Evolutionary conservation across 2,797 vertebrate genomes (phyloP).

Genomic region (Eptatretus atami): DNA sequence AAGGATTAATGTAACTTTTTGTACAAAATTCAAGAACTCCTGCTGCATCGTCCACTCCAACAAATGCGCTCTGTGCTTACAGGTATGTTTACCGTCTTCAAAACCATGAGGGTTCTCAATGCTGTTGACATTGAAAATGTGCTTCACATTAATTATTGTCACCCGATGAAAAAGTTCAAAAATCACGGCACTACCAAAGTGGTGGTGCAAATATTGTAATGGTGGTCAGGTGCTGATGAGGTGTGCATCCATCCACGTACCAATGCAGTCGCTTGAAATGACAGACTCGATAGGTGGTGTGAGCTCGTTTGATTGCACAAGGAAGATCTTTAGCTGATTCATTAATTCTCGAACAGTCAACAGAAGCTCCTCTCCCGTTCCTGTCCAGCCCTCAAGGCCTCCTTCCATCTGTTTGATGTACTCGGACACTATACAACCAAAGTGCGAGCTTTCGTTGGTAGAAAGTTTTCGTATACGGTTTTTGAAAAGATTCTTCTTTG

Average conservation of each 20-base stretch:
- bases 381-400: conserved; percentile 54
- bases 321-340: conserved; percentile 82
- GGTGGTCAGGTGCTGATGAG: neutral
- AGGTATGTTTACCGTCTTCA: neutral
- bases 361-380: conserved; percentile 30
- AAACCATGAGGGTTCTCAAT: neutral
- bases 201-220: neutral
- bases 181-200: too few relatives aligned
- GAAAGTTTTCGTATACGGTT: conserved; percentile 53
- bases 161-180: neutral
- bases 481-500: conserved; percentile 34
- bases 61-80: too few relatives aligned
- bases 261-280: conserved; percentile 73
- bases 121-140: neutral
- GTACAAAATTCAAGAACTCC: too few relatives aligned
- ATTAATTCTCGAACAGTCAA: conserved; percentile 77
- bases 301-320: conserved; percentile 65
- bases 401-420: conserved; percentile 76
- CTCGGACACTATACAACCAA: conserved; percentile 76
- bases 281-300: conserved; percentile 66
- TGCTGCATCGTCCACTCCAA: too few relatives aligned
- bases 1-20: too few relatives aligned
- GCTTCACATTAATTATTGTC: neutral
- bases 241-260: conserved; percentile 18
- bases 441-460: conserved; percentile 56